Base-by-base conservation (phyloP, 2,797 vertebrate genomes). In the Epinephelus malabaricus region DNA sequence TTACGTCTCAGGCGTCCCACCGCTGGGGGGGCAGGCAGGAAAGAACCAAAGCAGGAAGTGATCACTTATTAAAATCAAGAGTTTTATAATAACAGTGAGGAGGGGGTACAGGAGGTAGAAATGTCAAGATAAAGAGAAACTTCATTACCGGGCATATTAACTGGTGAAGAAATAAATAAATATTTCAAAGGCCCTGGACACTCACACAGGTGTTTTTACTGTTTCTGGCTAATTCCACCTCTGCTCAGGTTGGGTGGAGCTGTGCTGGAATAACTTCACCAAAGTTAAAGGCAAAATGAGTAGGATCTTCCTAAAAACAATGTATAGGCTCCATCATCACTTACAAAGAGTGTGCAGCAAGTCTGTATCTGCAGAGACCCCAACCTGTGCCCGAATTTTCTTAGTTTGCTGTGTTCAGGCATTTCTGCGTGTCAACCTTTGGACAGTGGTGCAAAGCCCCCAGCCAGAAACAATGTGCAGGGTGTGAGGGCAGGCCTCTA, bases 1-100 rank as follows among this genome's bases (percentile, higher is more conserved):
- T 95, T 94, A 89, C 94, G 96, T 91, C 94, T 95, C 90, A 86
- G 93, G 90, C 89, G 93, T 90, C 91, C 95, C 86, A 95, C 95
- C 45, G 92, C 94, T 97, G 94, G 45, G 54, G 40, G 40, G 55
- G 84, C 54, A 80, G 73, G 62, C 46, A 74, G 83, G 88, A 91
- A 88, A 89, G 89, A 93, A 90, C 79, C 92, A 95, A 58, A 94
- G 88, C 78, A 92, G 56, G 65, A 51, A 70, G 51, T 68, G 50
- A 80, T 90, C 69, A 88, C 49, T 83, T 71, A 25, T 62, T 54
- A 23, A 80, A 66, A 74, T 19, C 0, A 47, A 61, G 15, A 21
- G 73, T 13, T 68, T 25, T 51, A 67, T 56, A 46, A 17, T 47
- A 69, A 76, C 25, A 75, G 40, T 65, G 51, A 76, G 34, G 43